Percentiles rank a stretch among this genome's conserved stretches.
Evolutionary conservation across 2,797 vertebrate genomes (phyloP).

Genomic region (Poeciliopsis presidionis): DNA sequence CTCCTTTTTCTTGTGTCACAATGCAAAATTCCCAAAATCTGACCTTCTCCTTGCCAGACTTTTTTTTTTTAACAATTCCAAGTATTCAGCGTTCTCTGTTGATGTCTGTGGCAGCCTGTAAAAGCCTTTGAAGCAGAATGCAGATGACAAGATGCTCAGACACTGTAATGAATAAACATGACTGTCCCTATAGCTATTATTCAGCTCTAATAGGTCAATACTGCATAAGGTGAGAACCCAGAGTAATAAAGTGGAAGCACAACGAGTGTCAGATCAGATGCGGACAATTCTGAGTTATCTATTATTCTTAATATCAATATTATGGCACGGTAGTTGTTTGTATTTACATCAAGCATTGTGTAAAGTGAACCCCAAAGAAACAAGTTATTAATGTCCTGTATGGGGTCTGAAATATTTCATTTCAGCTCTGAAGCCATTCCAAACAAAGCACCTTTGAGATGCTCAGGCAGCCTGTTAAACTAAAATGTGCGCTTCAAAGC

Average conservation of each 20-base stretch:
- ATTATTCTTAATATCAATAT: neutral
- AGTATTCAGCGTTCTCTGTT: constrained; percentile 30
- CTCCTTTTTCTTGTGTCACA: constrained; percentile 26
- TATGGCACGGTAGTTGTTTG: neutral
- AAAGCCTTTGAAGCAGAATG: neutral
- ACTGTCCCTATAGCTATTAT: neutral
- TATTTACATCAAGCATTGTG: neutral
- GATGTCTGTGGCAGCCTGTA: constrained; percentile 32
- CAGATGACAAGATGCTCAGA: constrained; percentile 7
- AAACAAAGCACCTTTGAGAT: constrained; percentile 16
- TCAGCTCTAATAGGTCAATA: neutral
- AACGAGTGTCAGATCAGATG: neutral
- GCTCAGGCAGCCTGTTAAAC: constrained; percentile 1
- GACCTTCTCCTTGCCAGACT: constrained; percentile 32
- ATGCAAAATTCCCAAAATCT: constrained; percentile 24
- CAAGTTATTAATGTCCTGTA: neutral
- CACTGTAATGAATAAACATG: constrained; percentile 12
- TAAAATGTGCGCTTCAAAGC: constrained; percentile 14
- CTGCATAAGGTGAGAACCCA: neutral
- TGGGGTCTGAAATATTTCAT: constrained; percentile 10
- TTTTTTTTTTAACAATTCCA: neutral
- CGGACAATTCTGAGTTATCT: neutral
- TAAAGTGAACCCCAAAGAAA: neutral
- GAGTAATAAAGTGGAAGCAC: neutral
- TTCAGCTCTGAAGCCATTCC: constrained; percentile 14